Evolutionary conservation across 2,888 invertebrate genomes (phyloP), one percentile per base, ranked within the genome.

Genomic region (Nasonia oneida): DNA sequence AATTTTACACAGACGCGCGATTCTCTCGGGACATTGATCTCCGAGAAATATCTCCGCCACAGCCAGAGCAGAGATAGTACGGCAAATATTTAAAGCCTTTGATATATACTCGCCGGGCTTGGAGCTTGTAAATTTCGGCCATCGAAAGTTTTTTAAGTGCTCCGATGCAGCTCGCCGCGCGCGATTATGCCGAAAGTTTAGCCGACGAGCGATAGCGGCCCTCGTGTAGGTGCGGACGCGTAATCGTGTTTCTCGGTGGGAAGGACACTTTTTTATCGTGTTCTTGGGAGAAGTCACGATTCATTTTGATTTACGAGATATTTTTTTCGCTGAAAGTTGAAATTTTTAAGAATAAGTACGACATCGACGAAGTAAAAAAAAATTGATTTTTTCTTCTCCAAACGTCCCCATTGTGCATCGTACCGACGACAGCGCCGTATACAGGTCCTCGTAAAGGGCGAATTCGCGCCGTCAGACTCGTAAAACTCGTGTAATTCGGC

Each of bases 401-500:
- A 33, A 1, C 12, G 5, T 15, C 70, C 33, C 70, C 15, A 2
- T 33, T 15, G 29, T 0, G 2, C 1, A 73, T 10, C n/a, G 74
- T 42, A 23, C 29, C 12, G 2, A 3, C 33, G 18, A n/a, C n/a
- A 42, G 10, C n/a, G 0, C 14, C 64, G 37, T 37, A 57, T 42
- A 39, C 42, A 29, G 39, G 2, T n/a, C 29, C 53, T 80, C 80
- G 80, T 80, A 80, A 80, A 80, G 39, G 53, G 37, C 37, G 80
- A 71, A 80, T 80, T 80, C n/a, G 80, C 71, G 18, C 33, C 33
- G 50, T 10, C 12, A 5, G 23, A 57, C 71, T 80, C 80, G 71
- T 80, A 80, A 80, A 80, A 71, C 77, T 67, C 64, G 10, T 53
- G 75, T 76, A 76, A 76, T 76, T 76, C 33, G 57, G 29, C 15